Evolutionary conservation across 2,797 vertebrate genomes (phyloP).

Genomic region (Synanceia verrucosa): DNA sequence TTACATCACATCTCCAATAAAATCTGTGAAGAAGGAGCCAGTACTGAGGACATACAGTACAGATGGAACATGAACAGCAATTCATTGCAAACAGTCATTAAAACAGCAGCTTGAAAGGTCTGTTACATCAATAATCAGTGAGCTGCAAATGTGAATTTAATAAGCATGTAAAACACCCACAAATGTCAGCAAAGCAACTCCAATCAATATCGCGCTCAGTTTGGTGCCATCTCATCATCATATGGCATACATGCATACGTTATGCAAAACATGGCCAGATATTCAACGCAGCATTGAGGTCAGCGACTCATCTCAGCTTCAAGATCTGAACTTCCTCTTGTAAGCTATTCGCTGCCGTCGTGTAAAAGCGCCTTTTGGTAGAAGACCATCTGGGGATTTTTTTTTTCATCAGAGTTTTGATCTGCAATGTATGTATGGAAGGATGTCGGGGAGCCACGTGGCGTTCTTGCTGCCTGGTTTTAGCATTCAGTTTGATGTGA

Average conservation of each 20-base stretch:
- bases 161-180: neutral
- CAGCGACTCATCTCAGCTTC: constrained; percentile 1
- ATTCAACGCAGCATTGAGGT: constrained; percentile 28
- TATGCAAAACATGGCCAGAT: neutral
- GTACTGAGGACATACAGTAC: neutral
- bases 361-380: neutral
- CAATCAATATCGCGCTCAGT: neutral
- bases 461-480: constrained; percentile 31
- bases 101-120: too few relatives aligned
- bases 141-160: neutral
- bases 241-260: neutral
- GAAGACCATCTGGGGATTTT: neutral
- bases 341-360: constrained; percentile 3
- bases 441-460: constrained; percentile 20
- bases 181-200: neutral
- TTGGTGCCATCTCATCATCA: constrained; percentile 28
- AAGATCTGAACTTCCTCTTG: constrained; percentile 9
- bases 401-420: constrained; percentile 54
- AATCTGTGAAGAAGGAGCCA: neutral
- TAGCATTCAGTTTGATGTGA: constrained; percentile 63
- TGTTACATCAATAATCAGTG: neutral
- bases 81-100: neutral
- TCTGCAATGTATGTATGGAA: constrained; percentile 28
- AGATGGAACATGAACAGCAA: neutral
- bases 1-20: neutral